Evolutionary conservation across 2,113 vertebrate genomes (phyloP), one percentile per base, ranked within the genome.

Genomic region (Meleagris gallopavo): DNA sequence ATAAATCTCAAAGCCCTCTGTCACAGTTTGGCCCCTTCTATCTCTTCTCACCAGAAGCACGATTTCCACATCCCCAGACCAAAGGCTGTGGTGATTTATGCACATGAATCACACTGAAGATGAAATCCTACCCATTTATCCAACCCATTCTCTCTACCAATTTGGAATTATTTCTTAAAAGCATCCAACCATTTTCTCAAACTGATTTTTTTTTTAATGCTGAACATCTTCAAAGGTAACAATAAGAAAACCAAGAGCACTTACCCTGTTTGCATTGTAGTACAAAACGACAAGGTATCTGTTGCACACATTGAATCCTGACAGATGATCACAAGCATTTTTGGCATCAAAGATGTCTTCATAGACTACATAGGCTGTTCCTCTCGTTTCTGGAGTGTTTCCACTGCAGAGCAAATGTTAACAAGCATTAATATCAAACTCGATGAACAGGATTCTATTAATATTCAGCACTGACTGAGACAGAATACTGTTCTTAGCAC

Each of bases 271-370:
- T 48, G 99, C 99, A 0, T 99, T 99, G 72, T 99, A 99, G 97
- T 99, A 99, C 89, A 99, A 97, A 30, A 99, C 99, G 3, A 99
- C 99, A 3, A 99, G 98, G 97, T 99, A 99, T 97, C 99, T 98
- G 98, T 99, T 99, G 98, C 99, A 99, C 46, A 99, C 99, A 1
- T 99, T 99, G 98, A 99, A 99, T 60, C 99, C 99, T 0, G 99
- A 99, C n/a, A 99, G 97, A 90, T 99, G 99, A 95, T 99, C 99
- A 45, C 99, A 99, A 21, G 99, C 99, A 0, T 99, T 99, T 96
- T 99, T 99, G 95, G 99, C 99, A 86, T 99, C 99, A 52, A 99
- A 99, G 94, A 99, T 99, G 96, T 99, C 99, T 98, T 99, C 99
- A 30, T 99, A 99, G 18, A 99, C 99, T 22, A 99, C 99, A 4